Evolutionary conservation across 2,113 vertebrate genomes (phyloP).

Genomic region (Serinus canaria): DNA sequence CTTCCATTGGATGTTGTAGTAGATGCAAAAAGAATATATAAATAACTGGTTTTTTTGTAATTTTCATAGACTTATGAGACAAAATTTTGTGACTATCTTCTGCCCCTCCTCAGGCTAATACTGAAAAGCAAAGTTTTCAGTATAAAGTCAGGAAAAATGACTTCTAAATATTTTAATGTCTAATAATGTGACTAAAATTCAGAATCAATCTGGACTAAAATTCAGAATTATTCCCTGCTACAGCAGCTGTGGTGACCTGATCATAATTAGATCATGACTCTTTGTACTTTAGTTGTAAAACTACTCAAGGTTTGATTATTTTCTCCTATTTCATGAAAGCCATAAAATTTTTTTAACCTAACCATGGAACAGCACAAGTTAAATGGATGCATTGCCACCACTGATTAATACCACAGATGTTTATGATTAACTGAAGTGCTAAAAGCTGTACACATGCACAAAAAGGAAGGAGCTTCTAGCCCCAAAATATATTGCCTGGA

Average conservation of each 20-base stretch:
- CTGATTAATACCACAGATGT: not conserved
- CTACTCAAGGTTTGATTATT: not conserved
- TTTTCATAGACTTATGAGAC: not conserved
- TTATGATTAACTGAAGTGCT: not conserved
- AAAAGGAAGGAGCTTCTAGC: not conserved
- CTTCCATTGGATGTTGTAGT: not conserved
- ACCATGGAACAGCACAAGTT: fast-evolving
- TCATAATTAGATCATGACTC: not conserved
- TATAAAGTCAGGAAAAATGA: not conserved
- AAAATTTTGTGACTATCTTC: not conserved
- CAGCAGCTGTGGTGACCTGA: not conserved
- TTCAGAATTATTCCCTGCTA: not conserved
- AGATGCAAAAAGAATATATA: not conserved
- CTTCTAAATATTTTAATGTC: not conserved
- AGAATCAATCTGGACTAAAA: not conserved
- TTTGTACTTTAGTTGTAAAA: not conserved
- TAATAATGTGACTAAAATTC: not conserved
- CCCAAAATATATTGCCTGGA: not conserved
- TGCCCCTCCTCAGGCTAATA: not conserved
- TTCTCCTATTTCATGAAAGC: not conserved
- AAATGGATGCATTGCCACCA: fast-evolving
- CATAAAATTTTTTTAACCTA: not conserved
- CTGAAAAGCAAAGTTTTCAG: not conserved
- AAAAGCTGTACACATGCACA: not conserved
- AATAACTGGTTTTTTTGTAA: not conserved